These are phyloP conservation scores for Anthopleura sola DNA, from an alignment of 64 coral and sea anemone genomes.

Conservation along the genomic window DNA sequence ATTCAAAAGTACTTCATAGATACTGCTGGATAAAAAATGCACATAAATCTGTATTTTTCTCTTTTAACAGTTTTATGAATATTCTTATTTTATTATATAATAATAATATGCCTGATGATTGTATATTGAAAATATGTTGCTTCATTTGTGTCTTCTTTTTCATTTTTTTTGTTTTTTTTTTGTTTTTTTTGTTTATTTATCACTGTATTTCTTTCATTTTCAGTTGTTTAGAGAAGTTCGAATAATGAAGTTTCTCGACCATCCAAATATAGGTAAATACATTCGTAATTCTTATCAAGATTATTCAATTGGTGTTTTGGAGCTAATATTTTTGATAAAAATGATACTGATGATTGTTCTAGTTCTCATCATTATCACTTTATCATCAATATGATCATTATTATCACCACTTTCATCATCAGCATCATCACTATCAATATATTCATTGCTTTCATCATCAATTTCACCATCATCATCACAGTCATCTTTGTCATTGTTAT, in stretches of 20 bases:
- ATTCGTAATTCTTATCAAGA: not conserved
- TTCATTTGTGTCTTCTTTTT: not conserved
- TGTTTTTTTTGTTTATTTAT: not conserved
- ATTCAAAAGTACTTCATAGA: no score
- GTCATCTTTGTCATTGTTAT: not conserved
- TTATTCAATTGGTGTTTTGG: not conserved
- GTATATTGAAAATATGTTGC: no score
- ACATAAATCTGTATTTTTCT: no score
- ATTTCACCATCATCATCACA: not conserved
- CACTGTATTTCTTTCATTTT: conserved; percentile 33
- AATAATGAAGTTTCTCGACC: conserved; percentile 99
- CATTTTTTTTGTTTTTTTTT: not conserved
- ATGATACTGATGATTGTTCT: not conserved
- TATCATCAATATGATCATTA: not conserved
- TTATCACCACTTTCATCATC: no score
- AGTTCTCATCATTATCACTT: not conserved
- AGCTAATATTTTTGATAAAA: not conserved
- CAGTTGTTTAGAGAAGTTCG: conserved; percentile 99
- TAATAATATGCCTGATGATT: no score
- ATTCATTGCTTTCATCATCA: not conserved
- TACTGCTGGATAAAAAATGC: no score
- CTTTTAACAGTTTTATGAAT: no score
- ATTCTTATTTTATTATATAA: no score
- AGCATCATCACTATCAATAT: not conserved
- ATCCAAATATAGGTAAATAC: conserved; percentile 95